Percentiles rank a stretch among this genome's conserved stretches.
Evolutionary conservation across 2,113 vertebrate genomes (phyloP).

Genomic region (Pithys albifrons): DNA sequence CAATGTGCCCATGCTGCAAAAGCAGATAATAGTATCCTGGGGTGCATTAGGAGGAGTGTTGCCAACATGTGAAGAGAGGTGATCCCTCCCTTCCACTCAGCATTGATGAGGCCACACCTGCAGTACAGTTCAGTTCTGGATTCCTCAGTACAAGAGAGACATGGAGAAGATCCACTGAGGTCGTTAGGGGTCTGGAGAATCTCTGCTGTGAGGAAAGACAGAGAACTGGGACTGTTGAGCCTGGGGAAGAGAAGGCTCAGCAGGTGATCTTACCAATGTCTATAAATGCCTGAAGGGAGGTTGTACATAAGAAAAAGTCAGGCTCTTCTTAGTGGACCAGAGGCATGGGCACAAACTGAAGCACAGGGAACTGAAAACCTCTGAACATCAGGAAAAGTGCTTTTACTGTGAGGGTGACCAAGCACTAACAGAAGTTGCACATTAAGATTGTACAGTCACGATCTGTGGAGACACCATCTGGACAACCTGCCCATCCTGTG

Average conservation of each 20-base stretch:
- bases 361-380: background rate
- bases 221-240: background rate
- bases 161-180: background rate
- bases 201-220: background rate
- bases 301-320: background rate
- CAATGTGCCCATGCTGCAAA: background rate
- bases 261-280: background rate
- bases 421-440: background rate
- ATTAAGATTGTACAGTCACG: background rate
- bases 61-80: background rate
- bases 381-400: background rate
- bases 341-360: background rate
- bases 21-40: background rate
- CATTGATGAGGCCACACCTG: background rate
- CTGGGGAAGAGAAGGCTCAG: background rate
- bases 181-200: background rate
- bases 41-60: background rate
- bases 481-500: background rate
- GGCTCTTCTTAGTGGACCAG: background rate
- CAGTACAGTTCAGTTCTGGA: background rate
- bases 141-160: background rate
- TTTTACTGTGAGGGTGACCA: background rate
- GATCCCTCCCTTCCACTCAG: background rate
- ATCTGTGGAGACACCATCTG: background rate
- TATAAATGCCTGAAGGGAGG: background rate